Conservation (phyloP, 2,888 invertebrate genomes). For the Dryobotodes eremita region DNA sequence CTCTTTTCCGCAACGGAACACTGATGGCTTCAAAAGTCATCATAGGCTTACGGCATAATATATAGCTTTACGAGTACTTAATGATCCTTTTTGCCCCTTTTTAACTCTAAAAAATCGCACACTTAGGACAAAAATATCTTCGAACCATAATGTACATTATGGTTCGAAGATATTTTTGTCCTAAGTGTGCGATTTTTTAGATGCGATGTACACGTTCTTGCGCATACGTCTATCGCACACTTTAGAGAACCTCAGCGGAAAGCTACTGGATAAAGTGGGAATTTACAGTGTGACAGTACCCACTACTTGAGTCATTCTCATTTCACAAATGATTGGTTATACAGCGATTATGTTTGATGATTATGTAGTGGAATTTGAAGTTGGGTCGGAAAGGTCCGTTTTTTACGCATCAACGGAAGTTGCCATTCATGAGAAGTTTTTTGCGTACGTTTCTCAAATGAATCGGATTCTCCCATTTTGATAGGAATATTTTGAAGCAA, state of each 20-base stretch:
- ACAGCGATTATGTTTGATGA: slow-evolving; percentile 22
- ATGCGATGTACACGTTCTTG: neutral
- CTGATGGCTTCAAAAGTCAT: neutral
- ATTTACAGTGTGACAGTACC: slow-evolving; percentile 11
- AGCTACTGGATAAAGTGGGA: slow-evolving; percentile 37
- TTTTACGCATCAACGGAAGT: slow-evolving; percentile 49
- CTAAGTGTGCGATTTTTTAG: neutral
- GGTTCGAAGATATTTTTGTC: neutral
- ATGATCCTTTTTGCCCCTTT: neutral
- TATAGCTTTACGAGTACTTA: neutral
- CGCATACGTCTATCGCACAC: neutral
- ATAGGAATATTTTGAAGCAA: slow-evolving; percentile 26
- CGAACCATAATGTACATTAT: neutral
- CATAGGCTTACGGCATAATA: neutral
- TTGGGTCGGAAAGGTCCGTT: slow-evolving; percentile 42
- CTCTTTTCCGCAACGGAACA: neutral
- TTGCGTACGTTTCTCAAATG: slow-evolving; percentile 22
- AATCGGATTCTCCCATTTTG: slow-evolving; percentile 26
- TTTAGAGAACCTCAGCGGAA: slow-evolving; percentile 51
- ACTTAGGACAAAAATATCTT: neutral
- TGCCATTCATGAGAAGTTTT: slow-evolving; percentile 49
- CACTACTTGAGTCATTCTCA: slow-evolving; percentile 17
- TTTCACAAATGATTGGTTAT: slow-evolving; percentile 30
- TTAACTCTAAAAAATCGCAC: neutral
- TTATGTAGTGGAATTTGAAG: slow-evolving; percentile 18